Conservation (phyloP, 2,113 vertebrate genomes). For the Miniopterus natalensis region DNA sequence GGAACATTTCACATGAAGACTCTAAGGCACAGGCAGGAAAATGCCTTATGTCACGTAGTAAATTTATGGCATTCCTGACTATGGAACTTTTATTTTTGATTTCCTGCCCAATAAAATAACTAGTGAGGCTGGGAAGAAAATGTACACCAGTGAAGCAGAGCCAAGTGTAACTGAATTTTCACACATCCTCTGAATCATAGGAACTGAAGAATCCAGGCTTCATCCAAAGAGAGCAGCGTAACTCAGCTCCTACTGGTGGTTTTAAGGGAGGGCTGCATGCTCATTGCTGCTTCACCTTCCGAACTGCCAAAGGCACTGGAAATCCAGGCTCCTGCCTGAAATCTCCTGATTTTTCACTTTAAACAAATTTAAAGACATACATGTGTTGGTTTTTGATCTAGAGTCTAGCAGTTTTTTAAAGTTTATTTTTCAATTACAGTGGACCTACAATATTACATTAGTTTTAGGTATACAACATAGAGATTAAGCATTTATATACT, state of each 20-base stretch:
- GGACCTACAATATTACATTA: not conserved
- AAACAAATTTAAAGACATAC: not conserved
- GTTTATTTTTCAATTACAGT: not conserved
- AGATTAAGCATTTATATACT: not conserved
- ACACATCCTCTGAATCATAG: not conserved
- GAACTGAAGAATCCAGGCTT: not conserved
- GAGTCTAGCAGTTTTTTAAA: not conserved
- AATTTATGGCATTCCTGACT: not conserved
- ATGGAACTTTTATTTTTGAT: not conserved
- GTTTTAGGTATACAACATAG: not conserved
- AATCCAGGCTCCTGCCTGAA: not conserved
- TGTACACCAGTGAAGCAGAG: not conserved
- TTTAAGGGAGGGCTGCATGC: not conserved
- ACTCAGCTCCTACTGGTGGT: not conserved
- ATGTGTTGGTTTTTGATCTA: not conserved
- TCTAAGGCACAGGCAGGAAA: not conserved
- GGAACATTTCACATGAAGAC: not conserved
- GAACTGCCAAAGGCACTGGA: not conserved
- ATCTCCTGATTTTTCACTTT: conserved; percentile 22
- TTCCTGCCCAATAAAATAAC: not conserved
- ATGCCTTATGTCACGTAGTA: not conserved
- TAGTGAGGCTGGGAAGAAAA: not conserved
- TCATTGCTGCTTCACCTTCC: not conserved
- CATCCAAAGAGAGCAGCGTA: not conserved
- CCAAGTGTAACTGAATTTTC: not conserved